A percentile compares a stretch with the other conserved stretches of the same genome.
phyloP scores from a whole-genome alignment of 2,888 invertebrate genomes.

The Ophion obscuratus region DNA sequence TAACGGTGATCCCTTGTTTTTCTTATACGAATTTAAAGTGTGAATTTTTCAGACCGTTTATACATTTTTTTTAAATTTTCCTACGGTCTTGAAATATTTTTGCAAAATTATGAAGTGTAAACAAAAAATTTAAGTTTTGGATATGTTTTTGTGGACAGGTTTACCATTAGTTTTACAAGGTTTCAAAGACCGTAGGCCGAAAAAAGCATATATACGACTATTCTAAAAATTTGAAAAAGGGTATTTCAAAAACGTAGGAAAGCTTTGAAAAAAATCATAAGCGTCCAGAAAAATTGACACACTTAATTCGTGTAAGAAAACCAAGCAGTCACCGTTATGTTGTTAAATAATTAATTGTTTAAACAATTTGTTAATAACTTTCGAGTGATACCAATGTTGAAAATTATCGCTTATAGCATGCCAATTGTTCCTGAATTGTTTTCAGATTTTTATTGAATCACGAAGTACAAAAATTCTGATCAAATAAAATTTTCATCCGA shows the following conservation, averaged over 20 bases:
- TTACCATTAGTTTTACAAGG: not conserved
- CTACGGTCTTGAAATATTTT: constrained; percentile 4
- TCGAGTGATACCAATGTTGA: constrained; percentile 6
- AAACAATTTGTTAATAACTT: constrained; percentile 10
- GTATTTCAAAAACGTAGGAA: constrained; percentile 4
- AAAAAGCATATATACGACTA: not conserved
- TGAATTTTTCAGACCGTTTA: too few relatives aligned
- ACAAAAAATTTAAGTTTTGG: constrained; percentile 15
- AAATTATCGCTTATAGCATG: constrained; percentile 9
- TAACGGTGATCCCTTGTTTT: too few relatives aligned
- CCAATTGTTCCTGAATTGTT: constrained; percentile 3
- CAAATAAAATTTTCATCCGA: constrained; percentile 16
- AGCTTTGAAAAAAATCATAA: constrained; percentile 1
- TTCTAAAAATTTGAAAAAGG: constrained; percentile 14
- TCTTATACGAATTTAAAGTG: too few relatives aligned
- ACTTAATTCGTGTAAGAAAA: constrained; percentile 17
- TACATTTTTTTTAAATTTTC: too few relatives aligned
- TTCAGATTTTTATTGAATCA: constrained; percentile 12
- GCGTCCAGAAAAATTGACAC: constrained; percentile 15
- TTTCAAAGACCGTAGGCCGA: not conserved
- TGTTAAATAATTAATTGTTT: constrained; percentile 9
- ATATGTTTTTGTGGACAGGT: constrained; percentile 27
- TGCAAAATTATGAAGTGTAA: not conserved
- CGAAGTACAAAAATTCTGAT: constrained; percentile 16
- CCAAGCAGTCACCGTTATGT: constrained; percentile 15